Evolutionary conservation across 1,140 invertebrate genomes (phyloP).

Genomic region (Plectrocnemia conspersa): DNA sequence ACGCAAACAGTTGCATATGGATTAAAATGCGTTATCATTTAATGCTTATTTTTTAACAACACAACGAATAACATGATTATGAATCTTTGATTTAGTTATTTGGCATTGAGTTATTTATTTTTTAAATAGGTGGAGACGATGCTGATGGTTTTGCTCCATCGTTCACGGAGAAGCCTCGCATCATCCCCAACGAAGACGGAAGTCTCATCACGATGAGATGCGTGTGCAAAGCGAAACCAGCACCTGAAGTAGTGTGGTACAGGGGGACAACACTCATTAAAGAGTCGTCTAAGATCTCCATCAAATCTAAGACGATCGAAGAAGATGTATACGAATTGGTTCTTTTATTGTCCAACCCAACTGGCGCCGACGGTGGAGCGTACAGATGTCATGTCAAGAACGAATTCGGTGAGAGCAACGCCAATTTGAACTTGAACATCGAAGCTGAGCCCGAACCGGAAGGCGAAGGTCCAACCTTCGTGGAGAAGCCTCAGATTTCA

Average conservation of each 20-base stretch:
- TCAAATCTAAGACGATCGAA: conserved; percentile 67
- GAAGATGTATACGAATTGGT: conserved; percentile 86
- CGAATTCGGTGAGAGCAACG: conserved; percentile 95
- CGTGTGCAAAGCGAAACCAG: conserved; percentile 88
- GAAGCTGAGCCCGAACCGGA: conserved; percentile 88
- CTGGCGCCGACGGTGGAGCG: conserved; percentile 89
- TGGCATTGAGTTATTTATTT: not conserved
- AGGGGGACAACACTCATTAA: conserved; percentile 80
- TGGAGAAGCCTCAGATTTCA: conserved; percentile 91
- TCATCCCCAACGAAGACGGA: conserved; percentile 94
- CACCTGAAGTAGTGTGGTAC: conserved; percentile 86
- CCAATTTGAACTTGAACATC: conserved; percentile 97
- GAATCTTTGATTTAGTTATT: not conserved
- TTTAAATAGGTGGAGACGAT: conserved; percentile 82
- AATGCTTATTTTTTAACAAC: conserved; percentile 18
- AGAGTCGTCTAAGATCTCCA: conserved; percentile 81
- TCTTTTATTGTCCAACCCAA: conserved; percentile 79
- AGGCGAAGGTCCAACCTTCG: conserved; percentile 94
- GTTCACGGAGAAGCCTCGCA: conserved; percentile 94
- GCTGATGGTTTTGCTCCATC: conserved; percentile 86
- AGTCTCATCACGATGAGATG: conserved; percentile 95
- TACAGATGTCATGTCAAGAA: conserved; percentile 97
- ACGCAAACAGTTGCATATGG: conserved; percentile 32
- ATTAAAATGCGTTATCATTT: not conserved
- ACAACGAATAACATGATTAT: not conserved